Evolutionary conservation across 1,140 invertebrate species (phyloP), one percentile per base, ranked within the genome.

Genomic region (Akabosia matsudoensis): DNA sequence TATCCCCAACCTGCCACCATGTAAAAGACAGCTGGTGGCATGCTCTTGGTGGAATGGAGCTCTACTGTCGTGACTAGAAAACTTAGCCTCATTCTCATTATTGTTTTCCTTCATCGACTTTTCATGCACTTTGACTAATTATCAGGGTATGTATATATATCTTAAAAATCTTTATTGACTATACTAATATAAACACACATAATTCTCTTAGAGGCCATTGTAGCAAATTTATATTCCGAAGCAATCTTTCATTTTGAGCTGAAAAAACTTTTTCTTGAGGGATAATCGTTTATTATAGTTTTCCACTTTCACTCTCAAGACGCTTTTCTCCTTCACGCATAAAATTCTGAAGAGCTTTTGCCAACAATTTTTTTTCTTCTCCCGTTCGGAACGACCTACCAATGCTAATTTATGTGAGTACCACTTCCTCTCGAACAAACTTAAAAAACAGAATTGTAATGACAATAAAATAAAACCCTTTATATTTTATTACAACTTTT

Each of bases 281-380:
- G 54, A 56, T 16, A 56, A 56, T 56, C 54, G 24, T 56, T 56
- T 56, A 3, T 56, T 56, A 13, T 56, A 13, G 14, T 24, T 56
- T 22, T 24, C 54, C 24, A 13, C 22, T 3, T 56, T 24, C 14
- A 13, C 54, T 56, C 54, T 56, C 54, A 22, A 7, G 54, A n/a
- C 3, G 7, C 7, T 45, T 45, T 18, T 45, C 18, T 45, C 37
- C 37, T 45, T 7, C 18, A 45, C 37, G 37, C 37, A 18, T 45
- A 45, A 45, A 45, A 45, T 45, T 45, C n/a, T 56, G 3, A n/a
- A n/a, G 3, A 24, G 7, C 54, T 13, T 56, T 56, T 56, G 54
- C 54, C 54, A 56, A 22, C 54, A 56, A n/a, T 56, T 56, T 56
- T 22, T 45, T n/a, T n/a, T n/a, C n/a, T n/a, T n/a, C n/a, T n/a